A percentile compares a stretch with the other conserved stretches of the same genome.
Evolutionary conservation across 2,113 vertebrate species (phyloP).

Genomic region (Tringa solitaria): DNA sequence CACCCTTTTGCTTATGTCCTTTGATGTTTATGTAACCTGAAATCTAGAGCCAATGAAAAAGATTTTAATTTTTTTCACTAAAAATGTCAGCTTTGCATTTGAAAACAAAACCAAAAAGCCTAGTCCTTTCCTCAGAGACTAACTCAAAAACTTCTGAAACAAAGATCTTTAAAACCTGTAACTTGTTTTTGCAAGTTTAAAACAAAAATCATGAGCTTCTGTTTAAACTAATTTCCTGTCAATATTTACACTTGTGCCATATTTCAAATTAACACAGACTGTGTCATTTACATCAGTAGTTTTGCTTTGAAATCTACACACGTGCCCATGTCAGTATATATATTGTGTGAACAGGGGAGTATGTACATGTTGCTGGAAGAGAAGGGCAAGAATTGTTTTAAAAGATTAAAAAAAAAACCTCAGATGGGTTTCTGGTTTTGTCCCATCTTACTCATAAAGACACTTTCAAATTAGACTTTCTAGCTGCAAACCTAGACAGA

Average conservation of each 20-base stretch:
- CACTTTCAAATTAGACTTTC: neutral
- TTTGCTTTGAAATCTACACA: neutral
- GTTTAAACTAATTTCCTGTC: neutral
- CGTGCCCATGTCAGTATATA: neutral
- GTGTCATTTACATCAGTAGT: neutral
- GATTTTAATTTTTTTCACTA: neutral
- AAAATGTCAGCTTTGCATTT: neutral
- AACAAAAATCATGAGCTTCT: neutral
- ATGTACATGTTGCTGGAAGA: neutral
- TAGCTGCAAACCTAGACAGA: neutral
- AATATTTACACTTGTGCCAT: neutral
- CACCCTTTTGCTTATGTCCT: neutral
- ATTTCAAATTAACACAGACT: neutral
- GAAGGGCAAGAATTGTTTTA: neutral
- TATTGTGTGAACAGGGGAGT: neutral
- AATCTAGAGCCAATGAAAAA: neutral
- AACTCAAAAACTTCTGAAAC: neutral
- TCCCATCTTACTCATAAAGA: neutral
- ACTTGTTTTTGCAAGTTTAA: neutral
- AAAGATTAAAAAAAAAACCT: neutral
- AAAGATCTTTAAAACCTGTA: neutral
- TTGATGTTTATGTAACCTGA: neutral
- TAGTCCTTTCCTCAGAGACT: neutral
- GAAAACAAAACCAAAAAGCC: neutral
- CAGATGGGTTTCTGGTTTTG: neutral